These are phyloP conservation scores for Scatophagus argus DNA, from an alignment of 2,113 vertebrate species.

Conservation along the genomic window DNA sequence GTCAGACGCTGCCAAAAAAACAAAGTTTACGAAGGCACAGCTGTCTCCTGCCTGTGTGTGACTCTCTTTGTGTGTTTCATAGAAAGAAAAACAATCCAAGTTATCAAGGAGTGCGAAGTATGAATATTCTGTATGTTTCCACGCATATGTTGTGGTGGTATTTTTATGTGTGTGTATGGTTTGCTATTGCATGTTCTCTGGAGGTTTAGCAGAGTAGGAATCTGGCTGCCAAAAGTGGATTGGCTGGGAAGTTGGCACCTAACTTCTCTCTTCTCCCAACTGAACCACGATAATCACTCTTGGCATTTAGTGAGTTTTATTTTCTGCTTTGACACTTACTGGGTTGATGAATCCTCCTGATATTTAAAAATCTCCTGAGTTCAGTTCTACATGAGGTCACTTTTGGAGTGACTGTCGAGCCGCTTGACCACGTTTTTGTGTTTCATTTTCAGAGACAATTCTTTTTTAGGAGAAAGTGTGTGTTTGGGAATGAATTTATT, in stretches of 20 bases:
- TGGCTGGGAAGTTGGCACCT: slow-evolving; percentile 81
- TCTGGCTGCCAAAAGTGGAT: slow-evolving; percentile 81
- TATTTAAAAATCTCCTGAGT: slow-evolving; percentile 65
- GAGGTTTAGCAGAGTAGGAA: slow-evolving; percentile 78
- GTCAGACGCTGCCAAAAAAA: slow-evolving; percentile 69
- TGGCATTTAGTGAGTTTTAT: slow-evolving; percentile 81
- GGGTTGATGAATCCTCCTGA: slow-evolving; percentile 77
- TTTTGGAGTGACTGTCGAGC: slow-evolving; percentile 29
- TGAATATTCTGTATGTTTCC: slow-evolving; percentile 77
- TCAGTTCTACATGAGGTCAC: slow-evolving; percentile 60
- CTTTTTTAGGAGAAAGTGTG: not conserved
- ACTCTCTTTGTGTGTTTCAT: slow-evolving; percentile 60
- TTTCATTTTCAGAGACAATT: not conserved
- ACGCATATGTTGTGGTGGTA: slow-evolving; percentile 68
- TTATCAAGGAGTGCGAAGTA: slow-evolving; percentile 66
- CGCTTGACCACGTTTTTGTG: slow-evolving; percentile 50
- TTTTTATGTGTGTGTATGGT: slow-evolving; percentile 55
- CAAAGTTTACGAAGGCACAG: slow-evolving; percentile 78
- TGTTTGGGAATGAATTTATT: slow-evolving; percentile 12
- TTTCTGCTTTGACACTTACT: slow-evolving; percentile 81
- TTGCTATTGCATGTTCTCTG: slow-evolving; percentile 75
- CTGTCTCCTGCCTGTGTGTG: slow-evolving; percentile 68
- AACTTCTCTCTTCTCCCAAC: slow-evolving; percentile 80
- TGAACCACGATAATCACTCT: slow-evolving; percentile 83
- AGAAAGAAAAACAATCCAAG: slow-evolving; percentile 59